Evolutionary conservation across 2,888 invertebrate genomes (phyloP), one percentile per base, ranked within the genome.

Genomic region (Aleiodes alternator): DNA sequence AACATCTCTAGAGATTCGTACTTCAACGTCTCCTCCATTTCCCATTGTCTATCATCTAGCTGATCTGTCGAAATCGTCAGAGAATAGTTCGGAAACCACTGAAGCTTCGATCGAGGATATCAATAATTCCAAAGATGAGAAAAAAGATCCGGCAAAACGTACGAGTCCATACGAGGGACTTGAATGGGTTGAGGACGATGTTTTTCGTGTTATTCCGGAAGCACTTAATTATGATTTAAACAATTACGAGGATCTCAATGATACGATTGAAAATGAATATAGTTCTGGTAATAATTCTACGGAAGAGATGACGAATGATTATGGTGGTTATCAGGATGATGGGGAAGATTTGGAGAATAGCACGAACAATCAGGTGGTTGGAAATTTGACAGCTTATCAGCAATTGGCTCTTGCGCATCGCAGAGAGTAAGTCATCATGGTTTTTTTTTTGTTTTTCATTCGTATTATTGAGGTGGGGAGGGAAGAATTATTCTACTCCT

Each of bases 141-240:
- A 43, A 11, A 43, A 43, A 3, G 43, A 43, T 8, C 8, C 38
- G 43, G 0, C 7, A 3, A 43, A 43, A 9, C 7, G 43, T 7
- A 43, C 43, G 34, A 82, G 81, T 64, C 83, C 85, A 70, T 89
- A 87, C 82, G 87, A 88, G 74, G 89, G 88, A 0, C 80, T 89
- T 23, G 88, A 88, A 51, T 89, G 88, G 89, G 82, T 89, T 64
- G 86, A 85, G 38, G 88, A 87, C 51, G 89, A 89, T 57, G 87
- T 89, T 64, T 89, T 89, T 78, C 83, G 87, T 61, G 89, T 89
- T 34, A 84, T 87, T 64, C 88, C 89, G 3, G 86, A 84, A 14
- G 83, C 85, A 0, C 72, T 86, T 6, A 81, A 82, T 59, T 82
- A 84, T 31, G 86, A 86, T 6, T 80, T 77, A 34, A 72, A 57